Evolutionary conservation across 2,888 invertebrate species (phyloP), one percentile per base, ranked within the genome.

Genomic region (Tricholauxania praeusta): DNA sequence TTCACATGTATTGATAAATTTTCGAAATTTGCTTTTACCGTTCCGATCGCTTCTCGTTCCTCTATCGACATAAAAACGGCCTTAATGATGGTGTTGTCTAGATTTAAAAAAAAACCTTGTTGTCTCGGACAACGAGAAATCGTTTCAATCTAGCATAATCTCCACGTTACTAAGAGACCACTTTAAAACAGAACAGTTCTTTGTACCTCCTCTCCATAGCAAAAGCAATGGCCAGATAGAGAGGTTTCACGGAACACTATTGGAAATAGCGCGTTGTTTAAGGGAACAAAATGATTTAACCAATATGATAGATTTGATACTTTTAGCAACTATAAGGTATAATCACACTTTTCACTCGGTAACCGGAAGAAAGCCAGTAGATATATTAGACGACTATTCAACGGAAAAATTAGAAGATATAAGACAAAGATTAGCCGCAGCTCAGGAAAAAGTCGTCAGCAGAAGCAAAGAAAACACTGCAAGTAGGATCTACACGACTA

Each of bases 191-290:
- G 51, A 70, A 10, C 71, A 67, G 22, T 67, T 57, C 47, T 67
- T 67, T 55, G 48, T 67, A 55, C 76, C 77, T 60, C 74, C 74
- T 48, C 73, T 72, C 15, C 78, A 74, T 60, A 78, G 75, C 47
- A 71, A 73, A 51, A 75, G 76, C 17, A 75, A 75, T 59, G 76
- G 73, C 6, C 75, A 76, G 51, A 72, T 75, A 28, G 71, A 76
- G 17, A 51, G 71, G n/a, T 59, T n/a, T 74, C 75, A 65, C 75
- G 75, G 49, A 65, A 75, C 14, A 72, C 74, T 15, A 76, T n/a
- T n/a, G n/a, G n/a, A n/a, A n/a, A n/a, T n/a, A n/a, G n/a, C n/a
- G n/a, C n/a, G n/a, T n/a, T n/a, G 73, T n/a, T n/a, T 77, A 10
- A 78, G 74, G 17, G 71, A 66, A 53, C 75, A 77, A 71, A 73